Evolutionary conservation across 2,113 vertebrate species (phyloP).

Genomic region (Cyprinodon variegatus): DNA sequence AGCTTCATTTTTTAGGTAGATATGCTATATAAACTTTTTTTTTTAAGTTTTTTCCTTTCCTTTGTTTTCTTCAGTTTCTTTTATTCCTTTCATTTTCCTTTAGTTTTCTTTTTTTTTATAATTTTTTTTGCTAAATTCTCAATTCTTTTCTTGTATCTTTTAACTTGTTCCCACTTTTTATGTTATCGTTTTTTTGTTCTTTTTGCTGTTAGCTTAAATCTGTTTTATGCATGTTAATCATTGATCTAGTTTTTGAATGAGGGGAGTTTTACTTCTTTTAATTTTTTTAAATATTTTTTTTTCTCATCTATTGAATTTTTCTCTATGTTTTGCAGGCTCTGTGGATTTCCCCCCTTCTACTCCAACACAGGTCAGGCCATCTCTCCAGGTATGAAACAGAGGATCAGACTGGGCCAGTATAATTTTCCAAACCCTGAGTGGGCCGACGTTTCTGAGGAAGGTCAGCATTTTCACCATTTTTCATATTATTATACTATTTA

Average conservation of each 20-base stretch:
- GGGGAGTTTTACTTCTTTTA: background rate
- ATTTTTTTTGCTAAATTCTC: background rate
- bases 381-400: slow-evolving; percentile 96
- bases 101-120: too few relatives aligned
- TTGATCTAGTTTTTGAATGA: background rate
- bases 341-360: slow-evolving; percentile 97
- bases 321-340: slow-evolving; percentile 80
- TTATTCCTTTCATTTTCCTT: too few relatives aligned
- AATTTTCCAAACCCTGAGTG: slow-evolving; percentile 95
- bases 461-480: slow-evolving; percentile 63
- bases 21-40: background rate
- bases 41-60: background rate
- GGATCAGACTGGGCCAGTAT: slow-evolving; percentile 94
- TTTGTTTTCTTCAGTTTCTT: background rate
- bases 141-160: too few relatives aligned
- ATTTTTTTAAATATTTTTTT: background rate
- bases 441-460: slow-evolving; percentile 94
- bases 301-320: background rate
- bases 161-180: too few relatives aligned
- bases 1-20: background rate
- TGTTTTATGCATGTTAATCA: background rate
- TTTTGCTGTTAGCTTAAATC: background rate
- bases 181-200: background rate
- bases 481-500: background rate
- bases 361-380: slow-evolving; percentile 97